A percentile compares a stretch with the other conserved stretches of the same genome.
Evolutionary conservation across 1,140 invertebrate species (phyloP).

Genomic region (Portunus trituberculatus): DNA sequence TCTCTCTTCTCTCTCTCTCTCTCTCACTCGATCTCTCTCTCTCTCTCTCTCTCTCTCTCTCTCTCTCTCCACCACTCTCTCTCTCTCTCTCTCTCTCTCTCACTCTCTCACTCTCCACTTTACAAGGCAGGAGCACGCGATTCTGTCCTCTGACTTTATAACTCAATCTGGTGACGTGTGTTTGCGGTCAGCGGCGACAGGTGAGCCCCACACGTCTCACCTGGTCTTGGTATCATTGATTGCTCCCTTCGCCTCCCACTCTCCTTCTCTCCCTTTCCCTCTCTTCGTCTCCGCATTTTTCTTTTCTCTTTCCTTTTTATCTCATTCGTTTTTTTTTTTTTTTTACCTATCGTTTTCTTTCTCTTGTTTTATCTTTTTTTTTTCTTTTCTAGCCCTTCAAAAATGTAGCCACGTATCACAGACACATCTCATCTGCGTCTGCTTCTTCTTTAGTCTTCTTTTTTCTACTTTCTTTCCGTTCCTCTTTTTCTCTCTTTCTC

Average conservation of each 20-base stretch:
- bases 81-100: too few species aligned
- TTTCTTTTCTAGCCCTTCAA: too few species aligned
- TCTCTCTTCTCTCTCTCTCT: background rate
- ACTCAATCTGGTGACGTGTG: background rate
- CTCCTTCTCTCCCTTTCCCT: background rate
- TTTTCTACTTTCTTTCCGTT: too few species aligned
- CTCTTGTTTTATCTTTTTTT: too few species aligned
- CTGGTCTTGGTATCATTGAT: background rate
- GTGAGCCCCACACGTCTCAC: background rate
- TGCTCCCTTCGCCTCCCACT: background rate
- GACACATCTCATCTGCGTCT: too few species aligned
- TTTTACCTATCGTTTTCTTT: too few species aligned
- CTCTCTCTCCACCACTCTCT: background rate
- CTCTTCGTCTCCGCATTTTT: background rate
- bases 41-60: background rate
- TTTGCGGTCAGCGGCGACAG: background rate
- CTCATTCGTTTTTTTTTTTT: too few species aligned
- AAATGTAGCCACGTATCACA: too few species aligned
- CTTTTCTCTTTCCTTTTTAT: too few species aligned
- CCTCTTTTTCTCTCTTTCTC: background rate
- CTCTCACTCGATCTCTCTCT: background rate
- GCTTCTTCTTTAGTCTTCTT: too few species aligned
- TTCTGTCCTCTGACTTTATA: background rate
- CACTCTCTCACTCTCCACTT: too few species aligned
- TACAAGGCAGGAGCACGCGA: background rate